Evolutionary conservation across 2,888 invertebrate species (phyloP).

Genomic region (Patella pellucida): DNA sequence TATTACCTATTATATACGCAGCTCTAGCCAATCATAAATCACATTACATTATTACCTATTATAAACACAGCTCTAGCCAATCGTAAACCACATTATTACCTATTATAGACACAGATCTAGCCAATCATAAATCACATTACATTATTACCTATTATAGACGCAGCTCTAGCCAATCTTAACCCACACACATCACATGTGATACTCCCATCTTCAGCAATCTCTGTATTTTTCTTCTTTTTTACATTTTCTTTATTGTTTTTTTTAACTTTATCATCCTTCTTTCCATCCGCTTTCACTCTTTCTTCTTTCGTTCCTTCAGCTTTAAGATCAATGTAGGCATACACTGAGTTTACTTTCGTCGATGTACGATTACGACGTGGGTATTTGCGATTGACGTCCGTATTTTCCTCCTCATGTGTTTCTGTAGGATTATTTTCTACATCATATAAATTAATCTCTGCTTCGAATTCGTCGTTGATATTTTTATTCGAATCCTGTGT

Average conservation of each 20-base stretch:
- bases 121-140: no score
- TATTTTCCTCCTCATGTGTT: neutral
- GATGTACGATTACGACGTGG: no score
- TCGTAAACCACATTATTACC: conserved; percentile 11
- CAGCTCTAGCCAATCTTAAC: conserved; percentile 27
- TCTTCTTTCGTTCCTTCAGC: neutral
- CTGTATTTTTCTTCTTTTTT: no score
- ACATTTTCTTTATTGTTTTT: no score
- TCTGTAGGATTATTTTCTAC: neutral
- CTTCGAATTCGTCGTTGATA: neutral
- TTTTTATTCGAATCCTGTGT: neutral
- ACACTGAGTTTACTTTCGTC: neutral
- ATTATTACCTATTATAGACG: conserved; percentile 31
- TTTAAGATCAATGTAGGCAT: neutral
- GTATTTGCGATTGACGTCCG: no score
- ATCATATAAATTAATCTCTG: neutral
- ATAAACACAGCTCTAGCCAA: conserved; percentile 33
- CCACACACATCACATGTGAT: conserved; percentile 33
- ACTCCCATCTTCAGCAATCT: neutral
- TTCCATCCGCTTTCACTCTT: conserved; percentile 16
- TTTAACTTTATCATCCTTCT: conserved; percentile 3
- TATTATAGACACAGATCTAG: no score
- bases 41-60: neutral
- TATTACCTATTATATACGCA: no score
- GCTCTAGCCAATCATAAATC: no score